Evolutionary conservation across 2,888 invertebrate genomes (phyloP).

Genomic region (Aphelenchoides bicaudatus): DNA sequence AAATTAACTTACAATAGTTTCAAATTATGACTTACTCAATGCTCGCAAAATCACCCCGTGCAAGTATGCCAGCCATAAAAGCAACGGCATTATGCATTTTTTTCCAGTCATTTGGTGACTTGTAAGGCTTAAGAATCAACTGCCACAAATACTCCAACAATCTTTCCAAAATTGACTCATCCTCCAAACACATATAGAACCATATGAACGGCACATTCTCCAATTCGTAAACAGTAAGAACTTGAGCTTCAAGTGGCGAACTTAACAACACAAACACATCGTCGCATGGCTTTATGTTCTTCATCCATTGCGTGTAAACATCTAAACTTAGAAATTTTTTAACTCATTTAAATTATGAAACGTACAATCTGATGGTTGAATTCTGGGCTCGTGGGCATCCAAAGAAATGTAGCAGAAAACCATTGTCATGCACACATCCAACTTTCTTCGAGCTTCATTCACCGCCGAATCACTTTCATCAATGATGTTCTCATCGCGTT

Average conservation of each 20-base stretch:
- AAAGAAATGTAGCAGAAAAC: slow-evolving; percentile 14
- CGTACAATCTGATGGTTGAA: slow-evolving; percentile 12
- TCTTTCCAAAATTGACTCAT: slow-evolving; percentile 26
- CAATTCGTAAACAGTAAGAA: slow-evolving; percentile 42
- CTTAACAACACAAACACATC: slow-evolving; percentile 36
- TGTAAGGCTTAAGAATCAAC: slow-evolving; percentile 37
- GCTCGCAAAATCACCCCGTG: slow-evolving; percentile 13
- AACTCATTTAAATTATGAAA: not conserved
- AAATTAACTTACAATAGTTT: slow-evolving; percentile 8
- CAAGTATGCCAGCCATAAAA: slow-evolving; percentile 28
- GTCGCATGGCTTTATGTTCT: not conserved
- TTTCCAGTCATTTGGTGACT: slow-evolving; percentile 47
- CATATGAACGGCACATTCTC: slow-evolving; percentile 50
- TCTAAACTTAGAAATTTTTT: not conserved
- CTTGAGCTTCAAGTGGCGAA: slow-evolving; percentile 39
- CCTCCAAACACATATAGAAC: slow-evolving; percentile 40
- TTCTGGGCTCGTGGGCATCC: not conserved
- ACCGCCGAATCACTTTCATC: no score
- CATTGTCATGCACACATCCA: slow-evolving; percentile 23
- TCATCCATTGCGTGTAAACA: slow-evolving; percentile 9
- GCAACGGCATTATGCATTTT: slow-evolving; percentile 51
- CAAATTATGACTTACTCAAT: slow-evolving; percentile 18
- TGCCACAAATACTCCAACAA: slow-evolving; percentile 47
- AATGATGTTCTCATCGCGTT: not conserved
- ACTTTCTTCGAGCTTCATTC: slow-evolving; percentile 16